Conservation (phyloP, 2,888 invertebrate genomes). For the Autographa pulchrina region DNA sequence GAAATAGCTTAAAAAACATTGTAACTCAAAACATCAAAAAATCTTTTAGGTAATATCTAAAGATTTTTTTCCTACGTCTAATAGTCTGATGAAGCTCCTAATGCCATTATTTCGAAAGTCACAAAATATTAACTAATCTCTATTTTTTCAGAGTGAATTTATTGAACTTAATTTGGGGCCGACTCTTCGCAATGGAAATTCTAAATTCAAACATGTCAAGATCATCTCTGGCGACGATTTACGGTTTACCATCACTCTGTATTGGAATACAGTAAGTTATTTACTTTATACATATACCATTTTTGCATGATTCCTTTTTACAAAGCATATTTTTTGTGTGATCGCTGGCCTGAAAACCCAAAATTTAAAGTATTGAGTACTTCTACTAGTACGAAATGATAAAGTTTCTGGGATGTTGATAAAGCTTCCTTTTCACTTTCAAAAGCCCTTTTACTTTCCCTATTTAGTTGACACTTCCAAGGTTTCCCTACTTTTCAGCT, state of each 20-base stretch:
- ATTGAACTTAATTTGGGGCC: conserved; percentile 93
- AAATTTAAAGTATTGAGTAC: too few species aligned
- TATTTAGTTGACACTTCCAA: too few species aligned
- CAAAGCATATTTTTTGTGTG: too few species aligned
- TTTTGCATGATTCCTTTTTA: background rate
- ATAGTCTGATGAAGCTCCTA: too few species aligned
- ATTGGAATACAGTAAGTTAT: conserved; percentile 89
- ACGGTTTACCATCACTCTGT: conserved; percentile 90
- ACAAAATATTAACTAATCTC: background rate
- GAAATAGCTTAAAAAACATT: too few species aligned
- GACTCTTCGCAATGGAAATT: conserved; percentile 82
- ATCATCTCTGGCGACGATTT: conserved; percentile 94
- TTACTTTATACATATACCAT: background rate
- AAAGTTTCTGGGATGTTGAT: too few species aligned
- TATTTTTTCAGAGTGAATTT: conserved; percentile 89
- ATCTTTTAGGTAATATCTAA: too few species aligned
- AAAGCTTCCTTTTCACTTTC: too few species aligned
- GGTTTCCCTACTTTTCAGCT: conserved; percentile 50
- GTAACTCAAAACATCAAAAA: too few species aligned
- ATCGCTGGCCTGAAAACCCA: background rate
- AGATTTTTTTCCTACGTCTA: too few species aligned
- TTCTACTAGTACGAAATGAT: too few species aligned
- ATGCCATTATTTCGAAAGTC: background rate
- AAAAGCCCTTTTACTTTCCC: too few species aligned
- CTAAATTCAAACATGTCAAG: conserved; percentile 83